These are phyloP conservation scores for Enteromius argenteus DNA, from an alignment of 2,797 vertebrate species.

Conservation along the genomic window DNA sequence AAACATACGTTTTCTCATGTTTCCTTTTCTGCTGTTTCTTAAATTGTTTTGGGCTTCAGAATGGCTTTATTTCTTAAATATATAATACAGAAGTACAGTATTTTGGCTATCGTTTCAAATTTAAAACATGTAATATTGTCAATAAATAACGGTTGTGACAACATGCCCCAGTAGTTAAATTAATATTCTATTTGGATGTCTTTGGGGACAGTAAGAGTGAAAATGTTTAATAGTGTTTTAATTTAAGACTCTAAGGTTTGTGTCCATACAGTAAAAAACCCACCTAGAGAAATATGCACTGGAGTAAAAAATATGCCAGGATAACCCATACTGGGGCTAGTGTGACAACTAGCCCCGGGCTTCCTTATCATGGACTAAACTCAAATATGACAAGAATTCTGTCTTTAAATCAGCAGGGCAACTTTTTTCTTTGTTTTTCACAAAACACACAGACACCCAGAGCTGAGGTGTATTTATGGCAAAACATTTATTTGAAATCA, in stretches of 20 bases:
- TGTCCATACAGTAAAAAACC: background rate
- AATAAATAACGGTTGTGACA: background rate
- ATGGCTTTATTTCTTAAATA: background rate
- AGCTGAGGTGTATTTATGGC: constrained; percentile 43
- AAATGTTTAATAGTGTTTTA: background rate
- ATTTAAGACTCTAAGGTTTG: background rate
- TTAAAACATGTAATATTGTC: background rate
- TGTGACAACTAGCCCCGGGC: background rate
- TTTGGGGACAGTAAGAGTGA: background rate
- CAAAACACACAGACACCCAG: background rate
- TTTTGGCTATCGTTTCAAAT: background rate
- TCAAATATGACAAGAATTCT: background rate
- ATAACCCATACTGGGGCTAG: no score
- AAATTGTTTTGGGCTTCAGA: background rate
- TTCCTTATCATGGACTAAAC: background rate
- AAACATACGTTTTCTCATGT: background rate
- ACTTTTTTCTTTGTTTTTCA: background rate
- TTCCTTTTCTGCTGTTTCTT: background rate
- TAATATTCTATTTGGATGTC: background rate
- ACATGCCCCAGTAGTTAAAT: background rate
- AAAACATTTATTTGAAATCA: constrained; percentile 70
- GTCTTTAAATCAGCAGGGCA: background rate
- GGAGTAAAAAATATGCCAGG: background rate
- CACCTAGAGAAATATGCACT: background rate
- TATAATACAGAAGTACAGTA: background rate